phyloP scores from a whole-genome alignment of 2,113 vertebrate genomes.

The Plestiodon gilberti region DNA sequence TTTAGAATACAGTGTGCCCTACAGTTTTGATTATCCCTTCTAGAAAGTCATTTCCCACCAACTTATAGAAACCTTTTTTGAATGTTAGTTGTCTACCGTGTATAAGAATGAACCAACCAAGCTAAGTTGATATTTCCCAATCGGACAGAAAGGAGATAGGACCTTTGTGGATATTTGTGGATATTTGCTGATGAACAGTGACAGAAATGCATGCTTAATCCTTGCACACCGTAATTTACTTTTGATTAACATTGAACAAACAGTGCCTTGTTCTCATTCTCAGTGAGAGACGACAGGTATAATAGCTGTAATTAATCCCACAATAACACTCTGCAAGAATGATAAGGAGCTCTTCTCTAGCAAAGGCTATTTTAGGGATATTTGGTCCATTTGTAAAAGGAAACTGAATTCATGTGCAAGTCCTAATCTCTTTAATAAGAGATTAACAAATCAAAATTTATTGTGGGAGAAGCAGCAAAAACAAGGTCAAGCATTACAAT shows the following conservation, averaged over 20 bases:
- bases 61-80: not conserved
- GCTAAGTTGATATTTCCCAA: not conserved
- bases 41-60: not conserved
- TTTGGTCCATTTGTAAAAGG: not conserved
- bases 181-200: not conserved
- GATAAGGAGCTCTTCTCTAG: not conserved
- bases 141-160: not conserved
- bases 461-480: rapidly evolving
- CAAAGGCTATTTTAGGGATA: not conserved
- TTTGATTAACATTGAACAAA: not conserved
- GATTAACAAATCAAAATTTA: not conserved
- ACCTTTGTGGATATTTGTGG: not conserved
- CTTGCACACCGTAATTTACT: not conserved
- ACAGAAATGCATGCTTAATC: not conserved
- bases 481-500: not conserved
- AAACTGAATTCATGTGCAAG: not conserved
- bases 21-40: not conserved
- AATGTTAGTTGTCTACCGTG: not conserved
- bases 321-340: not conserved
- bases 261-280: not conserved
- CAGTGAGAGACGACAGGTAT: not conserved
- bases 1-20: not conserved
- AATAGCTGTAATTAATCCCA: not conserved
- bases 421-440: not conserved
- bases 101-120: not conserved